Base-by-base conservation (phyloP, 53 echinoderm and acorn worm genomes). In the Henricia sp. region DNA sequence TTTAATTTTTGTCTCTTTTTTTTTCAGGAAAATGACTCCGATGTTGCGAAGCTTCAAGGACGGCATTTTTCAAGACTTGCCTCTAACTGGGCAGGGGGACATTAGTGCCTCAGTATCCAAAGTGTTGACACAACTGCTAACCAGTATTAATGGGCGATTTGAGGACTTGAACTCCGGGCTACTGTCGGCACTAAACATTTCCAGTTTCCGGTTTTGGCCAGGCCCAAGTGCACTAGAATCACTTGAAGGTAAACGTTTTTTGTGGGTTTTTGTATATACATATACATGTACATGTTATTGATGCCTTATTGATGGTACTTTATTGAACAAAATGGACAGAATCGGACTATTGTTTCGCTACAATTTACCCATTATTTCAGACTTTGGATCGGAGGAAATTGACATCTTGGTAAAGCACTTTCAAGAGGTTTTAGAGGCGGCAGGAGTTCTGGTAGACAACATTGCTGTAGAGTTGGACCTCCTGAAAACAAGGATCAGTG, bases 171-270 rank as follows among this genome's bases (percentile, higher is more conserved):
- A 86, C 13, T 1, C 48, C 50, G 75, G 74, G 2, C n/a, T 86
- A 14, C 39, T 86, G 33, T 75, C 74, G 10, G 48, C 44, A 36
- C 50, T 74, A 0, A 64, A 67, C 19, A 74, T 75, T 30, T 41
- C 52, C 0, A 75, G 86, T 54, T 86, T 86, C 53, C 74, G 75
- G 74, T 86, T 86, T 71, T 86, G 86, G 86, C 86, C 86, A 14
- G 36, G 35, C 17, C n/a, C n/a, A n/a, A n/a, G n/a, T 1, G 59
- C 51, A 25, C n/a, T 56, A 0, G 75, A 75, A n/a, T 34, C 74
- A 68, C 37, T 76, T 0, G 30, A 75, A 64, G 86, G 73, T 86
- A 63, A 46, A 43, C n/a, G n/a, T n/a, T n/a, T n/a, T n/a, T n/a
- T n/a, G n/a, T n/a, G n/a, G n/a, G n/a, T n/a, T n/a, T n/a, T n/a